Evolutionary conservation across 1,140 invertebrate genomes (phyloP).

Genomic region (Achroia grisella): DNA sequence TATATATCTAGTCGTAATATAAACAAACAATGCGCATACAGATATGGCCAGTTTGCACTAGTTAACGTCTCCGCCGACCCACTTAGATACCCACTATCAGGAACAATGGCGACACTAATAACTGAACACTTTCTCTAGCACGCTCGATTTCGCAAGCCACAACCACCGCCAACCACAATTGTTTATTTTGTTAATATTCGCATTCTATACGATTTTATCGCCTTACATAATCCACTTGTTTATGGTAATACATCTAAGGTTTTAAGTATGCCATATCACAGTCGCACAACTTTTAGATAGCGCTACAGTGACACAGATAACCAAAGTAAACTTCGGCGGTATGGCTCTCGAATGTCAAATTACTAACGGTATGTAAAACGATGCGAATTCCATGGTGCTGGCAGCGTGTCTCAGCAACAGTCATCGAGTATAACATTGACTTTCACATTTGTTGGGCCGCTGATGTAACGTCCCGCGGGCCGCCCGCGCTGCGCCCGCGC

Average conservation of each 20-base stretch:
- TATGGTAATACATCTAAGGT: too few relatives aligned
- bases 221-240: too few relatives aligned
- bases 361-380: background rate
- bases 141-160: background rate
- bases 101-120: constrained; percentile 33
- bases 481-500: constrained; percentile 23
- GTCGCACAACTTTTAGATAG: too few relatives aligned
- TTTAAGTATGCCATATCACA: too few relatives aligned
- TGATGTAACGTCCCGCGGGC: constrained; percentile 36
- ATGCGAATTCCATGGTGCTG: constrained; percentile 9
- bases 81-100: constrained; percentile 59
- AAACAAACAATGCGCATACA: constrained; percentile 27
- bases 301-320: too few relatives aligned
- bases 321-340: background rate
- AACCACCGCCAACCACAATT: too few relatives aligned
- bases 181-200: too few relatives aligned
- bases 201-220: too few relatives aligned
- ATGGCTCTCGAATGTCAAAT: constrained; percentile 3
- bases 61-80: constrained; percentile 42
- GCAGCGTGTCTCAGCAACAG: constrained; percentile 11
- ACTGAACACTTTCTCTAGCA: constrained; percentile 6
- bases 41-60: constrained; percentile 44
- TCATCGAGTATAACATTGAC: constrained; percentile 65
- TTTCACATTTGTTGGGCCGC: constrained; percentile 48
- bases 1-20: constrained; percentile 26